Conservation (phyloP, 2,797 vertebrate genomes). For the Eupleurogrammus muticus region DNA sequence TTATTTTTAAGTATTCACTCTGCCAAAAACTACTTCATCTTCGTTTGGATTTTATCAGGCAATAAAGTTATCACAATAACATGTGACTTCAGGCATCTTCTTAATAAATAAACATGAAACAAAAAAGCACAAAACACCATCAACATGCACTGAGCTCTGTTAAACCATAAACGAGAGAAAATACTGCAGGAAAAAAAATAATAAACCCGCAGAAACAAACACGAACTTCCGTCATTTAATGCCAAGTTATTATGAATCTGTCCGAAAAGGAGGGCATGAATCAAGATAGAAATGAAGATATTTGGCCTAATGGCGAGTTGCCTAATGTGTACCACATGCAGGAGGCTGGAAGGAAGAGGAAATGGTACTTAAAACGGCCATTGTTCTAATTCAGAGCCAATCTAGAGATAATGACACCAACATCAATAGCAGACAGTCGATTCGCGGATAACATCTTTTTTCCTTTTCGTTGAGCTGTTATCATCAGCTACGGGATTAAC, state of each 20-base stretch:
- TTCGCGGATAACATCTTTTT: slow-evolving; percentile 80
- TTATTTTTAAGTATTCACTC: not conserved
- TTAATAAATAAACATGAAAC: not conserved
- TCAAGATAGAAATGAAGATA: slow-evolving; percentile 72
- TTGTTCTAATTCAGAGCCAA: slow-evolving; percentile 88
- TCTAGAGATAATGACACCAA: slow-evolving; percentile 86
- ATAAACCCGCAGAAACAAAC: not conserved
- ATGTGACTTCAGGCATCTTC: not conserved
- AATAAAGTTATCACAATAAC: not conserved
- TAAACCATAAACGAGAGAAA: not conserved
- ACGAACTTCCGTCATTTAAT: slow-evolving; percentile 4
- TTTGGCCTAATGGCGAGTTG: slow-evolving; percentile 73
- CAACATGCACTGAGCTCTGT: not conserved
- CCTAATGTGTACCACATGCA: slow-evolving; percentile 83
- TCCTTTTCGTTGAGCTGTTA: slow-evolving; percentile 80
- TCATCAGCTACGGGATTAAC: slow-evolving; percentile 88
- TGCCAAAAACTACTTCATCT: not conserved
- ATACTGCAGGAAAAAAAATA: slow-evolving; percentile 9
- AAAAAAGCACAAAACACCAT: not conserved
- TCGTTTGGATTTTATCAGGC: not conserved
- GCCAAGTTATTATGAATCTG: slow-evolving; percentile 44
- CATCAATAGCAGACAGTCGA: slow-evolving; percentile 90
- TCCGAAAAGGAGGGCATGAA: slow-evolving; percentile 44
- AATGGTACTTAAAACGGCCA: slow-evolving; percentile 80
- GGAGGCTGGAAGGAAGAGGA: slow-evolving; percentile 75